Base-by-base conservation (phyloP, 1,140 invertebrate species). In the Lysiphlebus fabarum region DNA sequence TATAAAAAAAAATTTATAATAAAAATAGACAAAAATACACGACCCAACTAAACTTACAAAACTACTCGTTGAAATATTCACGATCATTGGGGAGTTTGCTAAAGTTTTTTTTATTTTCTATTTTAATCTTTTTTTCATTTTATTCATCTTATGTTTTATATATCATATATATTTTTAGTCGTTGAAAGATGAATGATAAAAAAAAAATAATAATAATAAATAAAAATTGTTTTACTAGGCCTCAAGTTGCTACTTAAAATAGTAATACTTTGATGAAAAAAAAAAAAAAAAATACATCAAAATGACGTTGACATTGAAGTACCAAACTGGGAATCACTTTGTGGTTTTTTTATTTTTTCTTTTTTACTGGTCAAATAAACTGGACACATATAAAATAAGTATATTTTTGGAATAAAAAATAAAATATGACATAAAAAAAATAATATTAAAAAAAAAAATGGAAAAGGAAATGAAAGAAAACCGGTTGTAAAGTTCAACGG, bases 51-150 rank as follows among this genome's bases (percentile, higher is more conserved):
- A 26, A 26, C 17, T 26, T 26, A 59, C 34, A 64, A 64, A 64
- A 64, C 59, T 56, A 33, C 37, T 38, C 53, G 36, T 49, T 58
- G 37, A 63, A 60, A 60, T 49, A 60, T 60, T 48, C 45, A 60
- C 44, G 56, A 57, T 14, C 17, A 51, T 36, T 36, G 36, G 34
- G 36, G 49, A 51, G 34, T 51, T 36, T 51, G 49, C 38, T 51
- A 37, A 34, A n/a, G 6, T 49, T 26, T 26, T 26, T 26, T 26
- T 17, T 17, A 17, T 9, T 26, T 48, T 48, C 8, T 33, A 33
- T 9, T 34, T 2, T n/a, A n/a, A n/a, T 9, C 33, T 6, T 10
- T 17, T 49, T 34, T 9, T n/a, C n/a, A n/a, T 26, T 26, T 26
- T 26, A 26, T 26, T 26, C 17, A 26, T 26, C 17, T 1, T 1